Evolutionary conservation across 2,888 invertebrate species (phyloP), one percentile per base, ranked within the genome.

Genomic region (Cryptocephalus primarius): DNA sequence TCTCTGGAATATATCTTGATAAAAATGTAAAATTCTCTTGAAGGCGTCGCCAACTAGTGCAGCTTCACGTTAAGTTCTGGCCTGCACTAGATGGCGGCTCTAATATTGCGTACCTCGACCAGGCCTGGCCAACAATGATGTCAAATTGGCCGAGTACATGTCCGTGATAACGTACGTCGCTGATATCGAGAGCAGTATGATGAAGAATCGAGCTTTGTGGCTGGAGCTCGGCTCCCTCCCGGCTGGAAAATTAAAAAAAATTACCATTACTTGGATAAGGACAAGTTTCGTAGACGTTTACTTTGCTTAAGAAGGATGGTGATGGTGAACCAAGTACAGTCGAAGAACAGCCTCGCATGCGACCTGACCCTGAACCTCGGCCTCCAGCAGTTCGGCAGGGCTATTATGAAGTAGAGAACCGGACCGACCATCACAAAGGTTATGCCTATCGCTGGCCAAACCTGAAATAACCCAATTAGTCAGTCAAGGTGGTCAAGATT

Each of bases 91-190:
- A 22, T 22, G 22, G 22, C 22, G 22, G 2, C 36, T 36, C 14
- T 44, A n/a, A n/a, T n/a, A n/a, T n/a, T n/a, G n/a, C n/a, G n/a
- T 59, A 72, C 74, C 74, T 58, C 80, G 74, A 0, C 83, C 82
- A 2, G 86, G 86, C 43, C 79, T 73, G 0, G 86, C 85, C 47
- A 86, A 73, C 22, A 86, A 71, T 3, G 85, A 85, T 9, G 85
- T 86, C 50, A 86, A 66, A 65, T 85, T 85, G 0, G 86, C 85
- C 0, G 85, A 85, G 63, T 86, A 86, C 74, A 86, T 82, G 64
- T 85, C 85, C 0, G 82, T 83, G 42, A 86, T 79, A 4, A 86
- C 84, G 63, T 86, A 86, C 0, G 86, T 86, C 1, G 83, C 82
- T 32, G 82, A 80, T n/a, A 86, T 73, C 43, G 83, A 83, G 41